Evolutionary conservation across 1,140 invertebrate genomes (phyloP).

Genomic region (Ceratosolen solmsi): DNA sequence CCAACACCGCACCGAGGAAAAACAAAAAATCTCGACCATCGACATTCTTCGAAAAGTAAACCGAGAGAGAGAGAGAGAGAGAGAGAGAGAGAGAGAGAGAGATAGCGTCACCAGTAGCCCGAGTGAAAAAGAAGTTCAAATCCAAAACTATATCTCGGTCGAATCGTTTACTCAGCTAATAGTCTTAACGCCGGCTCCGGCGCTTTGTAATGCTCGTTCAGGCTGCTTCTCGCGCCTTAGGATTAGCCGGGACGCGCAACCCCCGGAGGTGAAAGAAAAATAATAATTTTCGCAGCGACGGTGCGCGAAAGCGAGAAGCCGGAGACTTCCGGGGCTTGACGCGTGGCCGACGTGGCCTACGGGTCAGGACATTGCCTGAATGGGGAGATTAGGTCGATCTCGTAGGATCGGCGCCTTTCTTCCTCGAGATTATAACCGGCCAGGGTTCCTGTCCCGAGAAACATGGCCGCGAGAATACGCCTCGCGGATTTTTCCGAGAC

Average conservation of each 20-base stretch:
- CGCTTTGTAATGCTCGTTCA: slow-evolving; percentile 26
- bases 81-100: background rate
- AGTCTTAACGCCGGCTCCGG: slow-evolving; percentile 52
- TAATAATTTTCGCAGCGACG: slow-evolving; percentile 48
- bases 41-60: slow-evolving; percentile 52
- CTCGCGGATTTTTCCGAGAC: slow-evolving; percentile 12
- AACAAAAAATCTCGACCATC: slow-evolving; percentile 5
- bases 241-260: slow-evolving; percentile 10
- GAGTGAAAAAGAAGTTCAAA: slow-evolving; percentile 49
- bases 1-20: background rate
- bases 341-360: slow-evolving; percentile 27
- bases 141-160: slow-evolving; percentile 56
- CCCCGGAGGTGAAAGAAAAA: slow-evolving; percentile 48
- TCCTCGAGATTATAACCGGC: slow-evolving; percentile 36
- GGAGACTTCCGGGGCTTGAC: slow-evolving; percentile 5
- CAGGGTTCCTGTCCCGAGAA: background rate
- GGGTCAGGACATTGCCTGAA: slow-evolving; percentile 1
- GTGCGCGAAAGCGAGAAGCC: background rate
- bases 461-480: slow-evolving; percentile 12
- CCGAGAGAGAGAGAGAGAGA: slow-evolving; percentile 17
- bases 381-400: slow-evolving; percentile 29
- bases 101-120: background rate
- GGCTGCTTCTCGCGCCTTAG: slow-evolving; percentile 32
- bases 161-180: slow-evolving; percentile 53
- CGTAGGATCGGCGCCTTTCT: slow-evolving; percentile 30